Evolutionary conservation across 2,113 vertebrate species (phyloP).

Genomic region (Aviceda subcristata): DNA sequence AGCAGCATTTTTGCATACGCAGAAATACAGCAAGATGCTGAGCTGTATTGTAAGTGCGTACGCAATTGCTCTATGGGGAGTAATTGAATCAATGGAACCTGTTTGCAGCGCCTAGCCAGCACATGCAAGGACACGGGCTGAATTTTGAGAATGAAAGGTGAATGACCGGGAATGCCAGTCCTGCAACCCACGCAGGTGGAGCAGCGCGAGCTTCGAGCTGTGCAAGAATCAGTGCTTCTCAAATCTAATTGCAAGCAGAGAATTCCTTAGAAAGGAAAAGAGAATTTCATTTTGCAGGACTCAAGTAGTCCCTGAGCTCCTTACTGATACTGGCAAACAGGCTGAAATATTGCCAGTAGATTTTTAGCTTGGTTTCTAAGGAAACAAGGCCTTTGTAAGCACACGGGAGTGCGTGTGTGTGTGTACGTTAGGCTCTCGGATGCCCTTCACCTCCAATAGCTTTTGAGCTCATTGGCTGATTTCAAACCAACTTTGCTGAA

Average conservation of each 20-base stretch:
- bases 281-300: conserved; percentile 33
- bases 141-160: background rate
- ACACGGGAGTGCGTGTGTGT: background rate
- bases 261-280: conserved; percentile 31
- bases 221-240: background rate
- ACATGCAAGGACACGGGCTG: background rate
- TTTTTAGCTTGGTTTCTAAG: conserved; percentile 64
- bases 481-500: background rate
- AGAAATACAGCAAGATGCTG: background rate
- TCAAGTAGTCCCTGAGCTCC: conserved; percentile 43
- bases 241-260: conserved; percentile 2
- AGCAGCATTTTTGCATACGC: background rate
- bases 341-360: conserved; percentile 41
- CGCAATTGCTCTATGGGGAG: background rate
- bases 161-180: background rate
- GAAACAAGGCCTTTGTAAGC: conserved; percentile 51
- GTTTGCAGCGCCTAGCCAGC: background rate
- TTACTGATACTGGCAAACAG: conserved; percentile 25
- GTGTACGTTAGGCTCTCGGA: background rate
- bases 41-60: background rate
- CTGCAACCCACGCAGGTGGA: background rate
- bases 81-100: background rate
- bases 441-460: background rate
- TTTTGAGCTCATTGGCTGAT: background rate
- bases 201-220: background rate